These are phyloP conservation scores for Calliphora vomitoria DNA, from an alignment of 2,888 invertebrate genomes.

Conservation along the genomic window DNA sequence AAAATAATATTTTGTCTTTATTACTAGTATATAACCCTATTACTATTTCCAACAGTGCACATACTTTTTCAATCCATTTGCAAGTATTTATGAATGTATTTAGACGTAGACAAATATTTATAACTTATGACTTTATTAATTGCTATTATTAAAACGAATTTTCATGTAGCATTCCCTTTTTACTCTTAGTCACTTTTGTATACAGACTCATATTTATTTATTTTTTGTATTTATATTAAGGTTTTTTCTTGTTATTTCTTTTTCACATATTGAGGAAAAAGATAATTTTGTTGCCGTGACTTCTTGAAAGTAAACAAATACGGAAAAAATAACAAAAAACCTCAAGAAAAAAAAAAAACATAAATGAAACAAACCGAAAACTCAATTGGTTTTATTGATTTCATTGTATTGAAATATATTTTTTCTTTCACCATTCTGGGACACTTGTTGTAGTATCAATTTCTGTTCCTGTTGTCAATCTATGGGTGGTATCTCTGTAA, in stretches of 20 bases:
- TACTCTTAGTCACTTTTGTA: conserved; percentile 7
- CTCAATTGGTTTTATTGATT: conserved; percentile 63
- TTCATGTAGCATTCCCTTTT: conserved; percentile 20
- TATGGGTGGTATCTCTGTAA: conserved; percentile 53
- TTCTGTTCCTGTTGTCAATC: conserved; percentile 42
- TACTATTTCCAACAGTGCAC: neutral
- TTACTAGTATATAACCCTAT: too few species aligned
- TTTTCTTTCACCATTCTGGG: conserved; percentile 20
- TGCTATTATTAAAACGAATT: conserved; percentile 55
- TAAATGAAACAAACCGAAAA: conserved; percentile 55
- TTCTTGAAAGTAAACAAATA: conserved; percentile 60
- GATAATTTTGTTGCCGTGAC: conserved; percentile 43
- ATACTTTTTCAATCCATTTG: conserved; percentile 3
- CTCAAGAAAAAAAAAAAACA: conserved; percentile 9
- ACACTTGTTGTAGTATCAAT: conserved; percentile 41
- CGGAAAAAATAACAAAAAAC: conserved; percentile 20
- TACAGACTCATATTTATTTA: conserved; percentile 15
- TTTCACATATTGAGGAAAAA: neutral
- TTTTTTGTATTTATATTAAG: conserved; percentile 8
- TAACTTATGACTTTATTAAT: conserved; percentile 67
- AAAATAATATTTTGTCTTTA: too few species aligned
- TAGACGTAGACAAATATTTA: conserved; percentile 16
- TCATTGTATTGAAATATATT: conserved; percentile 40
- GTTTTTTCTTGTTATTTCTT: neutral
- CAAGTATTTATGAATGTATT: conserved; percentile 32